Percentiles rank a stretch among this genome's conserved stretches.
These are phyloP conservation scores for Hybos culiciformis DNA, from an alignment of 2,888 invertebrate genomes.

Conservation along the genomic window DNA sequence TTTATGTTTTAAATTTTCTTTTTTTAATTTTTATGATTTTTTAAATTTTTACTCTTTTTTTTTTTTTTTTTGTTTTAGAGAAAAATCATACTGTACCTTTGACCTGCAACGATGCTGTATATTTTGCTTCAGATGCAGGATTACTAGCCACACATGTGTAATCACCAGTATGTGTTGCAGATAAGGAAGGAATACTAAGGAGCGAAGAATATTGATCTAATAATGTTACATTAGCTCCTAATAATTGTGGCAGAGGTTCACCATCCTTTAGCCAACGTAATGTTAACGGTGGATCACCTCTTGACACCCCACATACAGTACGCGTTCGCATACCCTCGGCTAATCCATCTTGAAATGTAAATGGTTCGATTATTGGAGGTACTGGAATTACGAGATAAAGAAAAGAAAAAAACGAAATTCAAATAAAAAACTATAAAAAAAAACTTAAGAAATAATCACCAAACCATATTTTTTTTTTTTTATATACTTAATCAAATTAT, in stretches of 20 bases:
- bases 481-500: conserved; percentile 8
- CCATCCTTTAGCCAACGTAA: conserved; percentile 76
- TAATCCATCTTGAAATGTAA: conserved; percentile 70
- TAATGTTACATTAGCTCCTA: conserved; percentile 55
- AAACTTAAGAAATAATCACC: conserved; percentile 9
- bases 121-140: conserved; percentile 64
- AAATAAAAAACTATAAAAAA: conserved; percentile 11
- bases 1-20: conserved; percentile 1
- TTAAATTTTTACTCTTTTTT: neutral
- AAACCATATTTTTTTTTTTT: conserved; percentile 10
- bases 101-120: conserved; percentile 65
- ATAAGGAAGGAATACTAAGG: conserved; percentile 62
- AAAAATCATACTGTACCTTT: conserved; percentile 67
- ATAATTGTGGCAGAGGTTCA: conserved; percentile 48
- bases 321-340: conserved; percentile 70
- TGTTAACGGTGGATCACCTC: conserved; percentile 65
- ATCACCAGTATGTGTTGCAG: conserved; percentile 60
- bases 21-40: conserved; percentile 2
- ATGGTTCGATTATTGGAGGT: conserved; percentile 75
- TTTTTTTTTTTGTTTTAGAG: too few species aligned
- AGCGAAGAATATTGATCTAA: conserved; percentile 65
- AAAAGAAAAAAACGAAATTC: conserved; percentile 24
- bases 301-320: conserved; percentile 66
- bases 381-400: conserved; percentile 42
- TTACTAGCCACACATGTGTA: conserved; percentile 68